Conservation (phyloP, 2,797 vertebrate species). For the Oryzias sinensis region DNA sequence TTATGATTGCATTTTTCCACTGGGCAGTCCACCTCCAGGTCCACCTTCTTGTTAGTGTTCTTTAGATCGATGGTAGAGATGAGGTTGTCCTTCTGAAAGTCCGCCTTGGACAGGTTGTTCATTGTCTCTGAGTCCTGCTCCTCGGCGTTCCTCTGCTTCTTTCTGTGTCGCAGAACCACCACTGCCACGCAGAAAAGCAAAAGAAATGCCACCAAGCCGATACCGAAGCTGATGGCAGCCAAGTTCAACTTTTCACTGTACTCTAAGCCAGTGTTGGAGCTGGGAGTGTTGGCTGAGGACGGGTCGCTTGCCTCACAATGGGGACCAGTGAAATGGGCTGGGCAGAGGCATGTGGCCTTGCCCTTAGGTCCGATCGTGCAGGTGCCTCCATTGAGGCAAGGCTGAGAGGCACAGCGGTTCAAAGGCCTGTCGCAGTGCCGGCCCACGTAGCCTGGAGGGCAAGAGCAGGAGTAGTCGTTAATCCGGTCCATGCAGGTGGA, state of each 20-base stretch:
- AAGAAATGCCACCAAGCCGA: conserved; percentile 86
- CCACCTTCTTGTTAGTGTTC: conserved; percentile 96
- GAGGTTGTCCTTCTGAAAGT: conserved; percentile 95
- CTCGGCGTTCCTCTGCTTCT: conserved; percentile 70
- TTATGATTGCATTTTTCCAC: conserved; percentile 94
- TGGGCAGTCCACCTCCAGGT: conserved; percentile 89
- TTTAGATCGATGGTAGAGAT: conserved; percentile 92
- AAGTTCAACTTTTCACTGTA: conserved; percentile 79
- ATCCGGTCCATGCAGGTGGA: conserved; percentile 90
- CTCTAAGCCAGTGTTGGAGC: conserved; percentile 34
- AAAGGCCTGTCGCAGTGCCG: conserved; percentile 83
- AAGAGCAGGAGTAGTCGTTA: conserved; percentile 86
- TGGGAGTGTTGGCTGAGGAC: conserved; percentile 37
- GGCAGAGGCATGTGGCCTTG: conserved; percentile 83
- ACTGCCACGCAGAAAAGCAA: conserved; percentile 87
- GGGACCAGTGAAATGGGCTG: conserved; percentile 81
- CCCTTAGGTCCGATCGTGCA: conserved; percentile 66
- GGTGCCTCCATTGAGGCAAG: conserved; percentile 90
- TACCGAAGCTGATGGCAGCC: conserved; percentile 85
- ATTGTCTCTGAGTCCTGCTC: conserved; percentile 85
- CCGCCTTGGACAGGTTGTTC: conserved; percentile 89
- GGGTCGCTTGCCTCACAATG: conserved; percentile 77
- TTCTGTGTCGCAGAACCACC: conserved; percentile 82
- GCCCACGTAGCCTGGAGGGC: conserved; percentile 85
- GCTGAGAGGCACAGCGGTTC: conserved; percentile 78